phyloP scores from a whole-genome alignment of 2,797 vertebrate genomes.

The Linurgus olivaceus region DNA sequence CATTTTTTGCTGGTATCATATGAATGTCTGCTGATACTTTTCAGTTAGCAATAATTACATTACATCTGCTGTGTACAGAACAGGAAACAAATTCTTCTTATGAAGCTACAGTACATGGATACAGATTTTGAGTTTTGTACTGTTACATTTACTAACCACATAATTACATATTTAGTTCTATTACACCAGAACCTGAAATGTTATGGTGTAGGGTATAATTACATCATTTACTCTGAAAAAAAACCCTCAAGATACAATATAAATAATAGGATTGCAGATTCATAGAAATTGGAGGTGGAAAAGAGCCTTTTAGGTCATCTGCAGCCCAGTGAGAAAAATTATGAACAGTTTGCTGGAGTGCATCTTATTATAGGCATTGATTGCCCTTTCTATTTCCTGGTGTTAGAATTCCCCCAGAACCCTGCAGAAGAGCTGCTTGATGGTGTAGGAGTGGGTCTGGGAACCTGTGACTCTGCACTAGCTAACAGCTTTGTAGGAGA shows the following conservation, averaged over 20 bases:
- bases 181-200: conserved; percentile 4
- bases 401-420: conserved; percentile 8
- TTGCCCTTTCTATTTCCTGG: background rate
- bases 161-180: conserved; percentile 36
- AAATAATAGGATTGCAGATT: conserved; percentile 63
- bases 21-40: conserved; percentile 27
- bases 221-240: conserved; percentile 49
- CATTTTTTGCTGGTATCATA: conserved; percentile 1
- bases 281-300: conserved; percentile 63
- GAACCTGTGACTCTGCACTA: background rate
- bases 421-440: background rate
- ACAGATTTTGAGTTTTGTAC: conserved; percentile 16
- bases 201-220: conserved; percentile 39
- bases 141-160: conserved; percentile 7
- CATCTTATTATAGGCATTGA: background rate
- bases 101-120: background rate
- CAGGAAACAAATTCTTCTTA: conserved; percentile 2
- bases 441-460: background rate
- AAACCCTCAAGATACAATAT: conserved; percentile 60
- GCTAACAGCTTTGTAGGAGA: background rate
- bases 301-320: conserved; percentile 60
- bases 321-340: conserved; percentile 32
- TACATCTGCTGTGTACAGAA: conserved; percentile 54
- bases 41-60: conserved; percentile 56
- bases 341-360: conserved; percentile 21